A percentile compares a stretch with the other conserved stretches of the same genome.
phyloP scores from a whole-genome alignment of 2,113 vertebrate genomes.

The Oostethus manadensis region DNA sequence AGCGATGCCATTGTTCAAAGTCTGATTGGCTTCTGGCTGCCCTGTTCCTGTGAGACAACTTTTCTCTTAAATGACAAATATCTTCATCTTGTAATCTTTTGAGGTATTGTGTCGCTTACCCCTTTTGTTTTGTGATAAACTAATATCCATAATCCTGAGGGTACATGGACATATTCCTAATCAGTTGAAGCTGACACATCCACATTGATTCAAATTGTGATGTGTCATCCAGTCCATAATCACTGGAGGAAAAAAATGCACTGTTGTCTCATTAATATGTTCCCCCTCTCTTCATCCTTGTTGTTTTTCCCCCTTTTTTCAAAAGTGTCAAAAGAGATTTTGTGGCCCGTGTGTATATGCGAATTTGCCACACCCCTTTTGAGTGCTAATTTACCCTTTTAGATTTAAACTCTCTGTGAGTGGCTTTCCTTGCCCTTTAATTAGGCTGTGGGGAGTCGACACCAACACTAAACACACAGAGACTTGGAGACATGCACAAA shows the following conservation, averaged over 20 bases:
- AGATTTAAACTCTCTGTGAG: slow-evolving; percentile 75
- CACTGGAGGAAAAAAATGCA: not conserved
- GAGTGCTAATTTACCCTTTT: slow-evolving; percentile 78
- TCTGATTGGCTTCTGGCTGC: no score
- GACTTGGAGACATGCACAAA: slow-evolving; percentile 31
- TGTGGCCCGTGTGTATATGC: slow-evolving; percentile 64
- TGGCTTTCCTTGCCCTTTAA: slow-evolving; percentile 73
- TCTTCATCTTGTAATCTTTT: no score
- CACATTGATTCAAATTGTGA: not conserved
- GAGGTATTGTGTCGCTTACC: no score
- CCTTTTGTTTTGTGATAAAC: no score
- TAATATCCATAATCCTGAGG: no score
- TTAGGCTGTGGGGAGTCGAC: slow-evolving; percentile 75
- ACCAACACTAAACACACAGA: slow-evolving; percentile 60
- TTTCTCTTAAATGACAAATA: no score
- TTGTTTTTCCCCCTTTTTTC: slow-evolving; percentile 28
- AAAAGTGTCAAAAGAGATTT: slow-evolving; percentile 72
- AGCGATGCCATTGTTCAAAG: no score
- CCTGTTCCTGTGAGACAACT: no score
- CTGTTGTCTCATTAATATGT: slow-evolving; percentile 26
- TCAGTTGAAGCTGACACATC: not conserved
- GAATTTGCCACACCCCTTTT: slow-evolving; percentile 70
- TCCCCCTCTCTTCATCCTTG: slow-evolving; percentile 19
- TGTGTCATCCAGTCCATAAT: not conserved
- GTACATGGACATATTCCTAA: not conserved